phyloP scores from a whole-genome alignment of 2,113 vertebrate genomes.

The Gulo gulo region DNA sequence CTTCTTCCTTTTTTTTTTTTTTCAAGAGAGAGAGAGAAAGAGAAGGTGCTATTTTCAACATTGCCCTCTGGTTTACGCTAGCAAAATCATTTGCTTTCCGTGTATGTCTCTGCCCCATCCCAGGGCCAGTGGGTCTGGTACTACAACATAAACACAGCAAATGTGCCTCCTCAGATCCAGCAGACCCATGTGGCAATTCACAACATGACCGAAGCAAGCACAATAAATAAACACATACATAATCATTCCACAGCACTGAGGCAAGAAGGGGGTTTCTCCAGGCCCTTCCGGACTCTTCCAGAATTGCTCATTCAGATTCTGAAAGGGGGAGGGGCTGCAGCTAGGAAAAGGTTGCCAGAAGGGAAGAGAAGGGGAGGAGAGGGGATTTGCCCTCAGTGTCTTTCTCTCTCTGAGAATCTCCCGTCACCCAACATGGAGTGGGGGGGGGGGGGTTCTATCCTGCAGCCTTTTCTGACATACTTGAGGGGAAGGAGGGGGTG shows the following conservation, averaged over 20 bases:
- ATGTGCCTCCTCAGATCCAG: conserved; percentile 14
- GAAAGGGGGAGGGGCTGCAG: not conserved
- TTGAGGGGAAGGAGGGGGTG: not conserved
- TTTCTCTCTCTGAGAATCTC: not conserved
- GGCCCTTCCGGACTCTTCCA: conserved; percentile 74
- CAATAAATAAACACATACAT: conserved; percentile 28
- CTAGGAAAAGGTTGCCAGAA: not conserved
- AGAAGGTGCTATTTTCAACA: conserved; percentile 45
- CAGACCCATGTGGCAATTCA: conserved; percentile 65
- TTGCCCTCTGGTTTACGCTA: conserved; percentile 21
- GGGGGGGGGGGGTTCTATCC: not conserved
- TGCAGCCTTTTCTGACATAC: not conserved
- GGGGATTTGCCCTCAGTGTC: not conserved
- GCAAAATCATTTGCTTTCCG: conserved; percentile 16
- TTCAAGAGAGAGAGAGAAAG: not conserved
- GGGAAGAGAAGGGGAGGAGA: not conserved
- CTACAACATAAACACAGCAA: conserved; percentile 29
- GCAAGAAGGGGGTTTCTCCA: conserved; percentile 7
- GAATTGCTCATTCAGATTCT: conserved; percentile 51
- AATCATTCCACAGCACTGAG: not conserved
- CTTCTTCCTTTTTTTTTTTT: not conserved
- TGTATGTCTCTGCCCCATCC: not conserved
- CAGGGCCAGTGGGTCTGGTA: not conserved
- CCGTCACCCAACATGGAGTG: not conserved
- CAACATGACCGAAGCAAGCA: conserved; percentile 53